Base-by-base conservation (phyloP, 2,113 vertebrate genomes). In the Trematomus loennbergii region DNA sequence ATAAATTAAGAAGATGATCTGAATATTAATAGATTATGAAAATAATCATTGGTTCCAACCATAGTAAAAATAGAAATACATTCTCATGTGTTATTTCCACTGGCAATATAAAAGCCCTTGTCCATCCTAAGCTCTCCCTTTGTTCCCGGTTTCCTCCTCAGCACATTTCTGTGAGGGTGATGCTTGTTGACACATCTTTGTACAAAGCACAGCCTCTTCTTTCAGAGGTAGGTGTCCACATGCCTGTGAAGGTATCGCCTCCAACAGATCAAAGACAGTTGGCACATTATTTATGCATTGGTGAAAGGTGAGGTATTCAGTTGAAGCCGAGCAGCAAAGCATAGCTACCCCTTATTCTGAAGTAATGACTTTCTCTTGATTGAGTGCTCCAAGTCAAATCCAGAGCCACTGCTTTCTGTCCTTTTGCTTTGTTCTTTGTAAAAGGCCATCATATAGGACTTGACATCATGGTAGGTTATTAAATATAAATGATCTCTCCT, bases 161-260 rank as follows among this genome's bases (percentile, higher is more conserved):
- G 43, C 81, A 65, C 79, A 57, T 84, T 74, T 78, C 66, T 78
- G 57, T 87, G 72, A 79, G 49, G 67, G 69, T 81, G 82, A 91
- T 90, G 78, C 82, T 68, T 81, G 74, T 75, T 91, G 91, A 91
- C 91, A 92, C 86, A 55, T 87, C 67, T 87, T 84, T 94, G 85
- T 84, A 89, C 81, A 43, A 77, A 72, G 20, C 78, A 83, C 81
- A 25, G 77, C 54, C 82, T 77, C 72, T 20, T 87, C 81, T 61
- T 79, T 83, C 72, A 82, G 66, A 64, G 75, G 48, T 89, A 79
- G 65, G 78, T 86, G 83, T 90, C 89, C 85, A 36, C 73, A 82
- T 62, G 68, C 72, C 82, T 78, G 84, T 88, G 78, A 88, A 83
- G 84, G 70, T 77, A 87, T 87, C 86, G 83, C 72, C 55, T 72